phyloP scores from a whole-genome alignment of 2,888 invertebrate species.

The Laspeyria flexula region DNA sequence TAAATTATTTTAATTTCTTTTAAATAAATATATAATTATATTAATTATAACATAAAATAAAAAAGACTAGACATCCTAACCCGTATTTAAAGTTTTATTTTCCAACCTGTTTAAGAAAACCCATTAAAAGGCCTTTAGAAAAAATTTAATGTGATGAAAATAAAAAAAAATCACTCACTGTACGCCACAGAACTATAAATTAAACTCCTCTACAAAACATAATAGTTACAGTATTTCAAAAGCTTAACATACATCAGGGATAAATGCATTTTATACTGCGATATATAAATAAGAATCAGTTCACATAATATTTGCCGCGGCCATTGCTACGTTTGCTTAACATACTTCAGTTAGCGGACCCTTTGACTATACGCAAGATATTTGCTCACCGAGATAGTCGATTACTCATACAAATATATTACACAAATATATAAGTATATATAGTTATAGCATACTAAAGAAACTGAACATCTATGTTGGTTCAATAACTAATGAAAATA shows the following conservation, averaged over 20 bases:
- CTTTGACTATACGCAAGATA: slow-evolving; percentile 48
- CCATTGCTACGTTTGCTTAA: not conserved
- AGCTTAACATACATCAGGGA: slow-evolving; percentile 8
- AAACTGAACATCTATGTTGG: not conserved
- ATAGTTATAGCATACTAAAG: slow-evolving; percentile 1
- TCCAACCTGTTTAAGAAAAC: no score
- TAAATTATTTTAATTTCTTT: no score
- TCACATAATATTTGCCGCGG: not conserved
- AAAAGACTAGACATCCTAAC: no score
- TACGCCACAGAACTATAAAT: not conserved
- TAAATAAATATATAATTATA: no score
- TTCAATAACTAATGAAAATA: slow-evolving; percentile 5
- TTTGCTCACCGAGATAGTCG: slow-evolving; percentile 54
- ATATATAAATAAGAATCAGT: slow-evolving; percentile 8
- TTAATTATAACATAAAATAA: no score
- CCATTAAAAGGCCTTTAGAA: no score
- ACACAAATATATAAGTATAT: slow-evolving; percentile 7
- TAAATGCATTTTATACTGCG: not conserved
- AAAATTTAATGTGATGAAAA: no score
- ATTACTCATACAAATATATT: slow-evolving; percentile 53
- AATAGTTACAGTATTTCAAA: not conserved
- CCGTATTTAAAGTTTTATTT: no score
- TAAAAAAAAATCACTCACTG: not conserved
- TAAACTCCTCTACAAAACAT: not conserved
- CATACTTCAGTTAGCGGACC: slow-evolving; percentile 21